These are phyloP conservation scores for Adrianichthys oophorus DNA, from an alignment of 2,797 vertebrate genomes.

Conservation along the genomic window DNA sequence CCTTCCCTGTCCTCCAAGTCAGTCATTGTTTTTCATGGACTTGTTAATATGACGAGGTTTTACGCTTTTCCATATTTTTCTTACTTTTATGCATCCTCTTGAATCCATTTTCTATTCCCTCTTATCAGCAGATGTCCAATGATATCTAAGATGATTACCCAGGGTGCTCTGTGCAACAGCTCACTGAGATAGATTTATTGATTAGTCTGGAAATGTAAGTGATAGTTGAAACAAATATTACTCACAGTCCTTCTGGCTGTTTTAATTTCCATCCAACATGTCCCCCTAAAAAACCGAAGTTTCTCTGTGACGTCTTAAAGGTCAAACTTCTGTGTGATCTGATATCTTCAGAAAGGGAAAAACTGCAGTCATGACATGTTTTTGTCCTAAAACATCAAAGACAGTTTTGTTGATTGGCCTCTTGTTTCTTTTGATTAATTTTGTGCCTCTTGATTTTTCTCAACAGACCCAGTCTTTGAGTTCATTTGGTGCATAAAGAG, in stretches of 20 bases:
- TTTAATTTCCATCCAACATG: neutral
- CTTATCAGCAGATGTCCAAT: neutral
- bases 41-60: conserved; percentile 8
- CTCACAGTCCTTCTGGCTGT: neutral
- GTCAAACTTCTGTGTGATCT: conserved; percentile 15
- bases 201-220: neutral
- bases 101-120: conserved; percentile 7
- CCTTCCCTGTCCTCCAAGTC: conserved; percentile 5
- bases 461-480: neutral
- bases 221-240: neutral
- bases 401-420: neutral
- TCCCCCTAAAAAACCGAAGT: neutral
- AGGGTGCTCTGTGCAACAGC: neutral
- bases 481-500: no score
- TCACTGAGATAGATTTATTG: neutral
- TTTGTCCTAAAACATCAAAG: conserved; percentile 10
- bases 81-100: conserved; percentile 2
- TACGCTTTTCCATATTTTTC: neutral
- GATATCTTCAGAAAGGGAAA: conserved; percentile 21
- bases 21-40: conserved; percentile 11
- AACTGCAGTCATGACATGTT: neutral
- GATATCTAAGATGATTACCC: neutral
- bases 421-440: neutral
- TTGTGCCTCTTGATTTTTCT: neutral
- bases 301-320: conserved; percentile 19